phyloP scores from a whole-genome alignment of 2,888 invertebrate genomes.

The Strigamia transsilvanica region DNA sequence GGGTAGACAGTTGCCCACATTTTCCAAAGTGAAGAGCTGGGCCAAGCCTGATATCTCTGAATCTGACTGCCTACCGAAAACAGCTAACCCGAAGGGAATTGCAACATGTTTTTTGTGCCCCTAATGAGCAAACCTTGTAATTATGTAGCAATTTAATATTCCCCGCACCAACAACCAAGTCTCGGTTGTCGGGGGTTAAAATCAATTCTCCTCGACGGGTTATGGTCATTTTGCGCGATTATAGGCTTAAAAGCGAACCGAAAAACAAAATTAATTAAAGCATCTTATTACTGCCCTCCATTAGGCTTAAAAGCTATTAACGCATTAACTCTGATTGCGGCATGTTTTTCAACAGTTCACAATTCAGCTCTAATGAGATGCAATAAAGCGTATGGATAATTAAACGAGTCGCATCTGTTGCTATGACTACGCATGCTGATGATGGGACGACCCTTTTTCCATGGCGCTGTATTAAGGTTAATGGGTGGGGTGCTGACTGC shows the following conservation, averaged over 20 bases:
- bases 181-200: too few species aligned
- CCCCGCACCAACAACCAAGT: too few species aligned
- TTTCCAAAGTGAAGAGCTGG: too few species aligned
- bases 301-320: slow-evolving; percentile 33
- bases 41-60: too few species aligned
- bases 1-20: too few species aligned
- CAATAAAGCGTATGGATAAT: slow-evolving; percentile 39
- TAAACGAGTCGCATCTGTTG: slow-evolving; percentile 40
- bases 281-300: neutral
- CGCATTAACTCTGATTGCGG: slow-evolving; percentile 19
- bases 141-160: too few species aligned
- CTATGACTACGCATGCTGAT: slow-evolving; percentile 17
- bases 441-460: slow-evolving; percentile 31
- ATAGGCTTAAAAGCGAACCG: neutral
- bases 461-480: slow-evolving; percentile 28
- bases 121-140: too few species aligned
- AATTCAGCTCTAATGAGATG: slow-evolving; percentile 13
- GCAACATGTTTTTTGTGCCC: too few species aligned
- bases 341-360: slow-evolving; percentile 22
- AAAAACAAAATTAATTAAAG: neutral
- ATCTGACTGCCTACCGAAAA: too few species aligned
- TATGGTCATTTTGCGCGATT: too few species aligned
- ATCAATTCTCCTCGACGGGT: too few species aligned
- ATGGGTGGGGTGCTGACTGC: neutral
- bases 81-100: too few species aligned